Base-by-base conservation (phyloP, 2,113 vertebrate genomes). In the Poicephalus gulielmi region DNA sequence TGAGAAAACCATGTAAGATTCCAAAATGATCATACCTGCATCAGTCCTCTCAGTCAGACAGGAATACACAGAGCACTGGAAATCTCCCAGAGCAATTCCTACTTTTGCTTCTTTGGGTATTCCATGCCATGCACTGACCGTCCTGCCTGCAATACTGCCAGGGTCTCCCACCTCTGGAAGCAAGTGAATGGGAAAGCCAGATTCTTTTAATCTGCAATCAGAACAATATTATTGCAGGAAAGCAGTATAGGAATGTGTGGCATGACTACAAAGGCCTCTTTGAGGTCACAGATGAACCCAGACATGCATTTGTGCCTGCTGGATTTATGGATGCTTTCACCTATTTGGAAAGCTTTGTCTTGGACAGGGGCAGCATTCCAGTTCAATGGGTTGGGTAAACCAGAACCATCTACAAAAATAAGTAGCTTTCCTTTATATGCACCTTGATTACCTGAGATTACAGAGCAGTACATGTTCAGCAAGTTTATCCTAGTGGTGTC, bases 1-100 rank as follows among this genome's bases (percentile, higher is more conserved):
- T 1, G 14, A 66, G 59, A 86, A 94, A 77, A 88, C 20, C 10
- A 33, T 81, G 4, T 8, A 10, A 77, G 60, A 39, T 27, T 55
- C 6, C 47, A 69, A 85, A 75, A 84, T 13, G 11, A 69, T 41
- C 80, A 39, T 91, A 99, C 99, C 99, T 98, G 99, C 99, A 43
- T 99, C 99, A 30, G 98, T 98, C 76, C 81, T 97, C 28, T 97
- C 97, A 15, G 93, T 95, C 98, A 99, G 98, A 93, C 99, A 99
- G 94, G 99, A 99, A 96, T 99, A 99, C 77, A 99, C 99, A 1
- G 99, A 99, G 86, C 99, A 99, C 93, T 99, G 99, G 77, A 99
- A 98, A 92, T 99, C 99, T 69, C 99, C 99, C 91, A 99, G 91
- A 22, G 99, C 99, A 37, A 98, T 98, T n/a, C 98, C 99, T 37